A percentile compares a stretch with the other conserved stretches of the same genome.
phyloP scores from a whole-genome alignment of 2,888 invertebrate species.

The Drosophila borborema region DNA sequence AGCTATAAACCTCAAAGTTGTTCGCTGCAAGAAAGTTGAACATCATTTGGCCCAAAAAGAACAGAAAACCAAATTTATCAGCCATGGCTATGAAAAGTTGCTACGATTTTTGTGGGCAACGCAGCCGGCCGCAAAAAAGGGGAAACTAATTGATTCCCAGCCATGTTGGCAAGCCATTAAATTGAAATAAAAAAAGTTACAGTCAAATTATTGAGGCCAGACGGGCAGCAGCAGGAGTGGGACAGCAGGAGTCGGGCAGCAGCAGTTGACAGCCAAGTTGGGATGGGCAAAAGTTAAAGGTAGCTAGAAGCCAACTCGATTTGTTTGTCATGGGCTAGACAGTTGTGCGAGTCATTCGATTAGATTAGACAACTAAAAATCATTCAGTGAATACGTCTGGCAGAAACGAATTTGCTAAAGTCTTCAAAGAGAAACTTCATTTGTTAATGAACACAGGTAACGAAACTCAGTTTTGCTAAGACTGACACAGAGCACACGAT shows the following conservation, averaged over 20 bases:
- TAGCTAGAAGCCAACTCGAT: slow-evolving; percentile 4
- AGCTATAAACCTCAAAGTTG: slow-evolving; percentile 45
- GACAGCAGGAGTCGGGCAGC: background rate
- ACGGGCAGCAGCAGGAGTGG: background rate
- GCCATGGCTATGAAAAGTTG: slow-evolving; percentile 53
- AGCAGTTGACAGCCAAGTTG: no score
- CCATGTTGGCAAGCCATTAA: slow-evolving; percentile 64
- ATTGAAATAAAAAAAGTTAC: slow-evolving; percentile 46
- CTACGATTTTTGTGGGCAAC: slow-evolving; percentile 60
- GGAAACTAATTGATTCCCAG: slow-evolving; percentile 71
- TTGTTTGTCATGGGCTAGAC: slow-evolving; percentile 23
- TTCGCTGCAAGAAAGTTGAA: slow-evolving; percentile 35
- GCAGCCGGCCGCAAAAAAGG: slow-evolving; percentile 63
- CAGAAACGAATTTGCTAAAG: background rate
- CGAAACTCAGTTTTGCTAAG: background rate
- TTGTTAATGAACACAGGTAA: background rate
- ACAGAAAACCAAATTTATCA: slow-evolving; percentile 34
- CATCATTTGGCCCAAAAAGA: slow-evolving; percentile 16
- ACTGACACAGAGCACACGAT: no score
- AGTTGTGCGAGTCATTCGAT: slow-evolving; percentile 67
- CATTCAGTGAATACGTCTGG: slow-evolving; percentile 2
- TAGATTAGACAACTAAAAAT: slow-evolving; percentile 55
- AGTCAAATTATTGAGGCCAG: slow-evolving; percentile 34
- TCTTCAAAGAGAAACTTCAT: background rate
- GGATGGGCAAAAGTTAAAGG: slow-evolving; percentile 6